Conservation (phyloP, 1,140 invertebrate genomes). For the Caenorhabditis inopinata region DNA sequence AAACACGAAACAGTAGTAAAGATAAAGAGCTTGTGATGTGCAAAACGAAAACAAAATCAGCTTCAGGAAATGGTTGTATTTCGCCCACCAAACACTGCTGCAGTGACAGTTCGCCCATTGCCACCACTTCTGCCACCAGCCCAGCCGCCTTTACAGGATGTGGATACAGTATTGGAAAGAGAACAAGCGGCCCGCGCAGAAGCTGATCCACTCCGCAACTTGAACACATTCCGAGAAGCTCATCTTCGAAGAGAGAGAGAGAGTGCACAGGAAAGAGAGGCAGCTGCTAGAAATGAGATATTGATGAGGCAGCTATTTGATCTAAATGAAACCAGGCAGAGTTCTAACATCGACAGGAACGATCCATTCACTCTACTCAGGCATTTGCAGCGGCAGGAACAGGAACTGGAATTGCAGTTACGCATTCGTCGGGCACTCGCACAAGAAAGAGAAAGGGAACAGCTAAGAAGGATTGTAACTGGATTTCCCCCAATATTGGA, state of each 20-base stretch:
- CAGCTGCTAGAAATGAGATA: neutral
- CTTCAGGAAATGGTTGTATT: constrained; percentile 9
- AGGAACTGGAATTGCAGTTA: neutral
- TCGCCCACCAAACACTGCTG: neutral
- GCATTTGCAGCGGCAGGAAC: neutral
- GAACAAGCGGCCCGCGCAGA: neutral
- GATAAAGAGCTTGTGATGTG: no score
- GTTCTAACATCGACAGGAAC: neutral
- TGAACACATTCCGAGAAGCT: neutral
- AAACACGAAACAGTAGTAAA: no score
- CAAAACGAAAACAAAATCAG: no score
- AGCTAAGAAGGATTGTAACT: neutral
- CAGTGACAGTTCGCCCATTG: neutral
- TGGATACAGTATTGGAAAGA: neutral
- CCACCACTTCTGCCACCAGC: neutral
- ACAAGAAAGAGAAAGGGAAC: neutral
- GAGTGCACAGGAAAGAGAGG: neutral
- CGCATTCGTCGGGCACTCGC: neutral
- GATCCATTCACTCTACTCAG: neutral
- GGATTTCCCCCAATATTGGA: neutral
- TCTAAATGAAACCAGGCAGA: no score
- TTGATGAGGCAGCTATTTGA: neutral
- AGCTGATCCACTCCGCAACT: neutral
- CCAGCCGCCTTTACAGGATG: neutral
- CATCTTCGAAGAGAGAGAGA: neutral